A percentile compares a stretch with the other conserved stretches of the same genome.
These are phyloP conservation scores for Bruchidius siliquastri DNA, from an alignment of 2,888 invertebrate species.

Conservation along the genomic window DNA sequence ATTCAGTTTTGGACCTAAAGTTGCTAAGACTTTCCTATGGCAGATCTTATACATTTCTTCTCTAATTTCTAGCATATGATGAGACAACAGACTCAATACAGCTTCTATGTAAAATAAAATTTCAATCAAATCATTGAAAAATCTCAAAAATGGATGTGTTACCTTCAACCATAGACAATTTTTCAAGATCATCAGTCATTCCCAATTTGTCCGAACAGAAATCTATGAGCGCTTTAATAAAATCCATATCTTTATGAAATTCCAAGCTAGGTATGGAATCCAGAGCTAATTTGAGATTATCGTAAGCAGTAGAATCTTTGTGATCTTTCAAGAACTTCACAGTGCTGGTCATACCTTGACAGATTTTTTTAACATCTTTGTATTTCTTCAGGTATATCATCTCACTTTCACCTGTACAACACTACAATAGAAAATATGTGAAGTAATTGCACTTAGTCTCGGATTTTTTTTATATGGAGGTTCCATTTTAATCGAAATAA, in stretches of 20 bases:
- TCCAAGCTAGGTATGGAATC: conserved; percentile 55
- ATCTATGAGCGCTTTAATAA: conserved; percentile 45
- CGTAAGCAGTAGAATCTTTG: conserved; percentile 31
- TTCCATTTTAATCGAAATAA: too few relatives aligned
- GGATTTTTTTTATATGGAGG: too few relatives aligned
- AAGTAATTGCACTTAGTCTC: not conserved
- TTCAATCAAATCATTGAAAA: not conserved
- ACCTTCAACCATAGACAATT: conserved; percentile 26
- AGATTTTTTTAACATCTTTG: conserved; percentile 45
- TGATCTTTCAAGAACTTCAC: conserved; percentile 46
- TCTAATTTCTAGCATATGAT: conserved; percentile 53
- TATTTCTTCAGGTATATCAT: conserved; percentile 42
- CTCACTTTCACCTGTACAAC: conserved; percentile 41
- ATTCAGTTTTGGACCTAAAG: conserved; percentile 52
- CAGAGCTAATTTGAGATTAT: conserved; percentile 50
- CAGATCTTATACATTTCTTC: conserved; percentile 54
- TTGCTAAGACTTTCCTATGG: conserved; percentile 51
- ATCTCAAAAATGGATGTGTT: not conserved
- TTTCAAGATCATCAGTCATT: conserved; percentile 19
- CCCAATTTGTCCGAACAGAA: conserved; percentile 35
- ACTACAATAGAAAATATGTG: conserved; percentile 34
- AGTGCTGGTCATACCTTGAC: conserved; percentile 48
- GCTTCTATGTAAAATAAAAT: conserved; percentile 37
- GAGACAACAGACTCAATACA: conserved; percentile 54
- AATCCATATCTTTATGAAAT: conserved; percentile 52